Base-by-base conservation (phyloP, 2,888 invertebrate genomes). In the Thymelicus lineola region DNA sequence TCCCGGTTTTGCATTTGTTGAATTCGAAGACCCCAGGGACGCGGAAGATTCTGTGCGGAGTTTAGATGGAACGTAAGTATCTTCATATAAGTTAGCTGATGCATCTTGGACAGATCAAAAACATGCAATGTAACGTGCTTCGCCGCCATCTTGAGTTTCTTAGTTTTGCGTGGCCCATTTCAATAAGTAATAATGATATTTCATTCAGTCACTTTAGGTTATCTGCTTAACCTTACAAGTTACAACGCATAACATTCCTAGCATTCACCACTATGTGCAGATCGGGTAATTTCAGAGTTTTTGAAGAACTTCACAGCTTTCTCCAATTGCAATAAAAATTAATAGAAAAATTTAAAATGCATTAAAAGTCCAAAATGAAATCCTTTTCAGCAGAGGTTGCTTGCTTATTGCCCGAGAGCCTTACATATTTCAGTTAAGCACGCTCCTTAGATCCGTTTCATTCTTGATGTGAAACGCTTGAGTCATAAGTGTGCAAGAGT, bases 1-100 rank as follows among this genome's bases (percentile, higher is more conserved):
- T 53, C 98, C 98, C 7, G 98, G 98, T 17, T 98, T 98, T 90
- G 98, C 98, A 0, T 98, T 98, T 88, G 97, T 97, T 6, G 98
- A 98, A 88, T 98, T 95, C 86, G 97, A 98, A 91, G 98, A 98
- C 82, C 95, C 97, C 15, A 93, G 98, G 73, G 98, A 98, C 85
- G 98, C 98, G 14, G 97, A 97, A 87, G 98, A 98, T 87, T 96
- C 97, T 42, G 97, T 97, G 14, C 93, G 97, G 80, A 97, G 97
- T 36, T 90, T 98, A 81, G 97, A 97, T 88, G 97, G 97, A 83
- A 94, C 94, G 94, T 94, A 79, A 92, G 94, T 92, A 71, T 14
- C 15, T 28, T 17, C 6, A 45, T 38, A 4, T 7, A 6, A 45
- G 36, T 10, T 28, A 35, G 36, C 28, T 10, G 2, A 2, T 48